These are phyloP conservation scores for Phallusia fumigata DNA, from an alignment of 23 tunicate genomes.

Conservation along the genomic window DNA sequence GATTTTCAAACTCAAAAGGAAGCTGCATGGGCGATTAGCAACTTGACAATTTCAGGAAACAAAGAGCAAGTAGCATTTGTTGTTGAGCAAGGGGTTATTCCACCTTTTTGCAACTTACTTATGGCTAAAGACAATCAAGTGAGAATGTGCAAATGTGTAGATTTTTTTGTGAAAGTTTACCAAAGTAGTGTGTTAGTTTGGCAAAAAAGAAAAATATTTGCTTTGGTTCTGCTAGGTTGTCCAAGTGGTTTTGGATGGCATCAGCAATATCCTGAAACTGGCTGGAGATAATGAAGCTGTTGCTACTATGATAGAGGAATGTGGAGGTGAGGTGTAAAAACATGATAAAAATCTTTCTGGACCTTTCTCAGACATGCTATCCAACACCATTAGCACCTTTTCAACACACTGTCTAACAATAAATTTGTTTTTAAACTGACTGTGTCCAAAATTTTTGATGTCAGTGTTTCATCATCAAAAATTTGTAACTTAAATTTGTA, in stretches of 20 bases:
- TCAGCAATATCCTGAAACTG: constrained; percentile 93
- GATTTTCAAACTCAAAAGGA: constrained; percentile 98
- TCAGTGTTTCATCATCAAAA: not conserved
- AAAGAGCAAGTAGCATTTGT: constrained; percentile 87
- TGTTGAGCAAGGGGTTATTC: constrained; percentile 93
- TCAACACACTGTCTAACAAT: not conserved
- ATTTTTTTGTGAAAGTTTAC: no score
- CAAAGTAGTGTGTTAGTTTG: no score
- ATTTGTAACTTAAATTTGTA: no score
- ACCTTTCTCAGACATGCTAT: no score
- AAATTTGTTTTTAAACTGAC: not conserved
- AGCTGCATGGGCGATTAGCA: constrained; percentile 99
- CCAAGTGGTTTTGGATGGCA: constrained; percentile 97
- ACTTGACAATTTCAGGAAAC: constrained; percentile 97
- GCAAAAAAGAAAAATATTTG: no score
- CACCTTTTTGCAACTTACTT: constrained; percentile 86
- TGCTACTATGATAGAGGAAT: constrained; percentile 96
- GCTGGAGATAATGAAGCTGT: constrained; percentile 82
- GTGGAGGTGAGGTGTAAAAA: constrained; percentile 64
- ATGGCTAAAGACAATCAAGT: constrained; percentile 98
- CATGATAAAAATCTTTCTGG: not conserved
- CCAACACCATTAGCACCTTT: no score
- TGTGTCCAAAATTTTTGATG: not conserved
- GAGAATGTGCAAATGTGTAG: not conserved
- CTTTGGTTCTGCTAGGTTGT: constrained; percentile 62